These are phyloP conservation scores for Parazoanthus swiftii DNA, from an alignment of 92 coral and sea anemone genomes.

Conservation along the genomic window DNA sequence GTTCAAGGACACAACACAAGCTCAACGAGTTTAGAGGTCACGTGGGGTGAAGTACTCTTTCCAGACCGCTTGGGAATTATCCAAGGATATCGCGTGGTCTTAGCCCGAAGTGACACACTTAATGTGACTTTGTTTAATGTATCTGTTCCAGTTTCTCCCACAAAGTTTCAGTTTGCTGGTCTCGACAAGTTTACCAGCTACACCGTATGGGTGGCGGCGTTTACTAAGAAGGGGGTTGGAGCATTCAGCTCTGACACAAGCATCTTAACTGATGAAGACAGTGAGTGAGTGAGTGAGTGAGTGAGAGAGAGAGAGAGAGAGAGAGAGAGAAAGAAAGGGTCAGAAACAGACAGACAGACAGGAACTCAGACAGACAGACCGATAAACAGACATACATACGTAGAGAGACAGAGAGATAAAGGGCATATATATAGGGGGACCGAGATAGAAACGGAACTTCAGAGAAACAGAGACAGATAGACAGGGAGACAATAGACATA, in stretches of 20 bases:
- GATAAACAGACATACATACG: too few species aligned
- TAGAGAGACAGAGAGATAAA: too few species aligned
- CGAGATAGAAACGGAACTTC: too few species aligned
- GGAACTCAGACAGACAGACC: too few species aligned
- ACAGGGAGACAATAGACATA: too few species aligned
- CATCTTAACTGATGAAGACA: constrained; percentile 40
- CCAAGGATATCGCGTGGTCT: constrained; percentile 56
- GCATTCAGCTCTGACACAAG: constrained; percentile 32
- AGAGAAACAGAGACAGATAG: too few species aligned
- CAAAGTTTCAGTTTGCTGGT: constrained; percentile 37
- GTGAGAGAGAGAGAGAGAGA: background rate
- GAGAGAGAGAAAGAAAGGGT: too few species aligned
- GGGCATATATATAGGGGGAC: too few species aligned
- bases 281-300: constrained; percentile 23
- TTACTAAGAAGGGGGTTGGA: constrained; percentile 52
- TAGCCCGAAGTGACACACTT: constrained; percentile 9
- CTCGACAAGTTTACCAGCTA: constrained; percentile 47
- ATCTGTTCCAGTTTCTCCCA: constrained; percentile 30
- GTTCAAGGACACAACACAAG: constrained; percentile 57
- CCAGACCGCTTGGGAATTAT: constrained; percentile 58
- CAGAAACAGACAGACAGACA: too few species aligned
- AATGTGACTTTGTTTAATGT: background rate
- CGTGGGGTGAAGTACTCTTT: constrained; percentile 71
- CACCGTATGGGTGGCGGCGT: constrained; percentile 50
- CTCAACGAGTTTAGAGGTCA: constrained; percentile 64